A percentile compares a stretch with the other conserved stretches of the same genome.
phyloP scores from a whole-genome alignment of 1,140 invertebrate genomes.

The Eurosta solidaginis region DNA sequence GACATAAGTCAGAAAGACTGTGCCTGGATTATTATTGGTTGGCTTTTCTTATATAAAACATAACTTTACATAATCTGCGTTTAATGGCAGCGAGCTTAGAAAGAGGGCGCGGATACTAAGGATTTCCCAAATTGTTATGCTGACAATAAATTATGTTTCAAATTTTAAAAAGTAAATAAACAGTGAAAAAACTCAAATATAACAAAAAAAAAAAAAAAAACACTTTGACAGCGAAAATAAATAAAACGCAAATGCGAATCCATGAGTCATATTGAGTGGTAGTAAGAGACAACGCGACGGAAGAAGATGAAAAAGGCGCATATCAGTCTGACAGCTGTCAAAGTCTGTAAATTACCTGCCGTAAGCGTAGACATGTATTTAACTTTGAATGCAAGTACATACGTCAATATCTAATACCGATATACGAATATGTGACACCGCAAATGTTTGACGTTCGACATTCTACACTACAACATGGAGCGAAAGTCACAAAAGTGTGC shows the following conservation, averaged over 20 bases:
- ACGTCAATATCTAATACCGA: background rate
- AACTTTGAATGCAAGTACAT: background rate
- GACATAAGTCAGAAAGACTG: slow-evolving; percentile 24
- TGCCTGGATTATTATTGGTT: background rate
- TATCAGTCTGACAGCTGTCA: slow-evolving; percentile 31
- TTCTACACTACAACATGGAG: too few species aligned
- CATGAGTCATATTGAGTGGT: background rate
- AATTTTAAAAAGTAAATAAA: background rate
- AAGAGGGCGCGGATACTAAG: too few species aligned
- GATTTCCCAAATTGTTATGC: background rate
- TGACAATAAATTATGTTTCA: slow-evolving; percentile 3
- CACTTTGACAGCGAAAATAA: background rate
- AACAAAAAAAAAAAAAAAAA: background rate
- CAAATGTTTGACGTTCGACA: background rate
- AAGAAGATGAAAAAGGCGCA: slow-evolving; percentile 13
- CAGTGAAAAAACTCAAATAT: background rate
- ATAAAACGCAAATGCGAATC: background rate
- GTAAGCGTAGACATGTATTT: background rate
- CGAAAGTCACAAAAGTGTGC: too few species aligned
- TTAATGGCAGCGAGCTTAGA: too few species aligned
- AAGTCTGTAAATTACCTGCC: slow-evolving; percentile 23
- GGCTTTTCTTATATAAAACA: too few species aligned
- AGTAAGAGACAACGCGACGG: background rate
- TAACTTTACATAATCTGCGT: too few species aligned
- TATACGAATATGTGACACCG: background rate